A percentile compares a stretch with the other conserved stretches of the same genome.
phyloP scores from a whole-genome alignment of 2,888 invertebrate genomes.

The Hecatera dysodea region DNA sequence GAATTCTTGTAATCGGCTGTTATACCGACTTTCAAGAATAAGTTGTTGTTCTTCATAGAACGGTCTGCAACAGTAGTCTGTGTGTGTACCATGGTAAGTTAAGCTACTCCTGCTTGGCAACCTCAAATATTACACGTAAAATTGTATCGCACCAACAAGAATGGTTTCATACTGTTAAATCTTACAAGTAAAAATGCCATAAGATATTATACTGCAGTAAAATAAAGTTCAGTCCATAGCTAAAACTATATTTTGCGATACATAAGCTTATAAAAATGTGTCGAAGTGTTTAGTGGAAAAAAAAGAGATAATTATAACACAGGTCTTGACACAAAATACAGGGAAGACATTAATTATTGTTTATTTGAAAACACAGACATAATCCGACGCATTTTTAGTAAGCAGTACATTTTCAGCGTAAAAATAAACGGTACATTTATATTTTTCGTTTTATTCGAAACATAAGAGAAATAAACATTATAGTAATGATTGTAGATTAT shows the following conservation, averaged over 20 bases:
- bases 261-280: constrained; percentile 58
- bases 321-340: constrained; percentile 37
- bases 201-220: constrained; percentile 60
- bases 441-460: constrained; percentile 40
- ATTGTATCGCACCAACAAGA: constrained; percentile 46
- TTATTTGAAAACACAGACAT: constrained; percentile 28
- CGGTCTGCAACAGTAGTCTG: too few relatives aligned
- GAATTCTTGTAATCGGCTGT: neutral
- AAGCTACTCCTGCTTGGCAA: constrained; percentile 33
- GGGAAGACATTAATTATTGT: constrained; percentile 42
- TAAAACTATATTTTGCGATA: constrained; percentile 59
- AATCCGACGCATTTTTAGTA: constrained; percentile 58
- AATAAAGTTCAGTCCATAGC: constrained; percentile 65
- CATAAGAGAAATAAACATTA: constrained; percentile 13
- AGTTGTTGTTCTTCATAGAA: neutral
- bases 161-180: constrained; percentile 49
- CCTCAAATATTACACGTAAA: constrained; percentile 14
- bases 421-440: constrained; percentile 38
- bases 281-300: constrained; percentile 35
- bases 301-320: constrained; percentile 31
- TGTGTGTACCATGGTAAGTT: neutral
- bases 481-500: constrained; percentile 1
- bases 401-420: constrained; percentile 47
- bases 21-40: neutral
- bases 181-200: constrained; percentile 65